Percentiles rank a stretch among this genome's conserved stretches.
Conservation (phyloP, 1,140 invertebrate species). For the Oryctes rhinoceros region DNA sequence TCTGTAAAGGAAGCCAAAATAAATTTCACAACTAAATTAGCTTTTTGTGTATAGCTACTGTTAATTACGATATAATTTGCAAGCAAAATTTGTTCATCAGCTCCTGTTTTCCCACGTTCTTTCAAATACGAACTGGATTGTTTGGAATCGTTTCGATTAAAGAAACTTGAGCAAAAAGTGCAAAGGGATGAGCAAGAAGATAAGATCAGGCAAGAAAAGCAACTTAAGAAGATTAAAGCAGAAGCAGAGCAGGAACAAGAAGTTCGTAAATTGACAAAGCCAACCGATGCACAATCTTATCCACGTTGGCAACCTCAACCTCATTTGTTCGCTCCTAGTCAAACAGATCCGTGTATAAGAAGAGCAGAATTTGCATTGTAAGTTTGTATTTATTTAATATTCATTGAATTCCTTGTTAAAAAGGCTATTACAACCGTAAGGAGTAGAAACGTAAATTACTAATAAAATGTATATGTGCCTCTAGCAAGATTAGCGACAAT, state of each 20-base stretch:
- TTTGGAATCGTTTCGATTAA: slow-evolving; percentile 58
- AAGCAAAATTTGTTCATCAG: slow-evolving; percentile 56
- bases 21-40: no score
- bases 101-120: slow-evolving; percentile 63
- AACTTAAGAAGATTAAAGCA: background rate
- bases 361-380: slow-evolving; percentile 51
- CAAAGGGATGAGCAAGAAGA: slow-evolving; percentile 45
- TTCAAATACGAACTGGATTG: slow-evolving; percentile 64
- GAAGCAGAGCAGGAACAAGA: slow-evolving; percentile 26
- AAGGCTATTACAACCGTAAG: no score
- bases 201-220: slow-evolving; percentile 37
- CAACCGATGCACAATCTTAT: background rate
- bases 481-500: no score
- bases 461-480: no score
- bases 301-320: slow-evolving; percentile 52
- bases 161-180: slow-evolving; percentile 59
- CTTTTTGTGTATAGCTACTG: no score
- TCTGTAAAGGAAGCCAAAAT: no score
- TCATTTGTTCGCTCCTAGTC: slow-evolving; percentile 46
- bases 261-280: background rate
- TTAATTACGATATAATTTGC: slow-evolving; percentile 7
- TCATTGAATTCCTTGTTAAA: background rate
- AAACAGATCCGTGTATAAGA: slow-evolving; percentile 54
- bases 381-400: slow-evolving; percentile 42
- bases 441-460: no score